A percentile compares a stretch with the other conserved stretches of the same genome.
Conservation (phyloP, 2,797 vertebrate species). For the Coregonus ussuriensis region DNA sequence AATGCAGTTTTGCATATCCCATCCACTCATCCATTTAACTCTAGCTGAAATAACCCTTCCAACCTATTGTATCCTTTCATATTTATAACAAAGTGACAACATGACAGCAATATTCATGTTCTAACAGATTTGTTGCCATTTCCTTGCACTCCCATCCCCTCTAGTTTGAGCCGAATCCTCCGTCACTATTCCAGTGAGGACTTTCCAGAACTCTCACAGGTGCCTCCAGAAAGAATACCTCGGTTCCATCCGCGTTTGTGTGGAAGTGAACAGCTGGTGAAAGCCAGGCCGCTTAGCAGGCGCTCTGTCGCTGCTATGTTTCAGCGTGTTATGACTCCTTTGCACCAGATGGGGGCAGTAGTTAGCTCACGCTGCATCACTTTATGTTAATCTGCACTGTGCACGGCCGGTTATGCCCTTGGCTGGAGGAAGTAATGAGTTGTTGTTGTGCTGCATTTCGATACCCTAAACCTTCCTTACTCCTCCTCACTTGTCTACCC, state of each 20-base stretch:
- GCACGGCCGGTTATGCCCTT: background rate
- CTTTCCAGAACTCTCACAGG: background rate
- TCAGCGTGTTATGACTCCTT: conserved; percentile 37
- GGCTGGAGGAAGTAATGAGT: background rate
- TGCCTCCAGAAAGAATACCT: background rate
- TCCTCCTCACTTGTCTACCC: background rate
- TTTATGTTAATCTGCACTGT: background rate
- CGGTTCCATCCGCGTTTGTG: background rate
- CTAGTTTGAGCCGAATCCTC: background rate
- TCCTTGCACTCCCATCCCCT: background rate
- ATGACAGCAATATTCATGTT: background rate
- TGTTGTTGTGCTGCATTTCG: background rate
- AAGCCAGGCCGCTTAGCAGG: conserved; percentile 18
- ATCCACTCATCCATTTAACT: background rate
- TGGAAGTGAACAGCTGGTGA: conserved; percentile 19
- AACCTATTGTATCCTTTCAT: background rate
- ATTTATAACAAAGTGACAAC: background rate
- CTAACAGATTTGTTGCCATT: background rate
- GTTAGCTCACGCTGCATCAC: conserved; percentile 44
- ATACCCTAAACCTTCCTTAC: background rate
- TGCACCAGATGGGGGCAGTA: conserved; percentile 55
- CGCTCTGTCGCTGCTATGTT: conserved; percentile 14
- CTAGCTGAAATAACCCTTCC: background rate
- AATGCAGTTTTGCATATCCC: background rate
- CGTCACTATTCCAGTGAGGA: background rate